These are phyloP conservation scores for Stenotaenia linearis DNA, from an alignment of 2,888 invertebrate genomes.

Conservation along the genomic window DNA sequence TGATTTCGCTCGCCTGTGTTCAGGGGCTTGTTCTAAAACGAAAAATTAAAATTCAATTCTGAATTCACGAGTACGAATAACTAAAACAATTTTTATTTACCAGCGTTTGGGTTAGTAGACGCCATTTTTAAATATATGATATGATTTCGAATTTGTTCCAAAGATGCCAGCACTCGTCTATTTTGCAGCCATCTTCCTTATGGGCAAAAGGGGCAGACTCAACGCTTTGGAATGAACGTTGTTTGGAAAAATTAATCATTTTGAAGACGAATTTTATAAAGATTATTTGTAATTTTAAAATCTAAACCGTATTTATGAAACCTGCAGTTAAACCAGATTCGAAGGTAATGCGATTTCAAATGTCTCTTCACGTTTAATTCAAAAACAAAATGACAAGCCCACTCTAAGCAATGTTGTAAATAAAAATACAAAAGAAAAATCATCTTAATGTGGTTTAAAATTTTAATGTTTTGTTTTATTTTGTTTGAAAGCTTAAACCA, in stretches of 20 bases:
- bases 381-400: conserved; percentile 5
- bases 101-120: background rate
- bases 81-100: background rate
- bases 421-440: background rate
- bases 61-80: background rate
- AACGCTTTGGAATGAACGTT: background rate
- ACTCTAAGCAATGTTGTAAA: background rate
- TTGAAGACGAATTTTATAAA: background rate
- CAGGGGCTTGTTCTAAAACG: background rate
- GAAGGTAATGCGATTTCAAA: background rate
- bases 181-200: background rate
- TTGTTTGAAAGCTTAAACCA: conserved; percentile 22
- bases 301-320: background rate
- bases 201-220: background rate
- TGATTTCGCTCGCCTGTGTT: background rate
- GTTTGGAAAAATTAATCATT: background rate
- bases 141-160: background rate
- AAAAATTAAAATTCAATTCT: background rate
- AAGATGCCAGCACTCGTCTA: background rate
- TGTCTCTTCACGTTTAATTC: background rate
- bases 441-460: background rate
- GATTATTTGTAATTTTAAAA: too few species aligned
- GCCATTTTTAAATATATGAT: background rate
- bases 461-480: background rate
- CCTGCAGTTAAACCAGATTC: background rate